A percentile compares a stretch with the other conserved stretches of the same genome.
phyloP scores from a whole-genome alignment of 2,888 invertebrate genomes.

The Trichopria drosophilae region DNA sequence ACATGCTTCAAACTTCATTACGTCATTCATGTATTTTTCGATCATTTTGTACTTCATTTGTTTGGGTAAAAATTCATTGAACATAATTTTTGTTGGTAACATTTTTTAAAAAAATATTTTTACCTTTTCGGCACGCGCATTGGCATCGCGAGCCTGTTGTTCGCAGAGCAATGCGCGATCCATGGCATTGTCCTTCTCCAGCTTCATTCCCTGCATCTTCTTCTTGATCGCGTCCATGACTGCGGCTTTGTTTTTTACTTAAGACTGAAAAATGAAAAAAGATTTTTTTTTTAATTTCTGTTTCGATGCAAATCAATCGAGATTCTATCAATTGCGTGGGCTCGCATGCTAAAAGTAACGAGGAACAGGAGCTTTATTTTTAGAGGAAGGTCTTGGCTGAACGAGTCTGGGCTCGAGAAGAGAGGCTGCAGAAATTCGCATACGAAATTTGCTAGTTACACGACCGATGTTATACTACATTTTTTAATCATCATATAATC shows the following conservation, averaged over 20 bases:
- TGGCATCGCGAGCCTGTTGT: constrained; percentile 91
- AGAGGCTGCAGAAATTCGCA: too few relatives aligned
- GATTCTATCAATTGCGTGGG: too few relatives aligned
- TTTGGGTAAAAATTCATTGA: too few relatives aligned
- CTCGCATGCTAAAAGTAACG: too few relatives aligned
- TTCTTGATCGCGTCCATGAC: constrained; percentile 99
- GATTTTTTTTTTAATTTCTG: constrained; percentile 4
- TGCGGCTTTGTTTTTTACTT: constrained; percentile 63
- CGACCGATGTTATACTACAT: too few relatives aligned
- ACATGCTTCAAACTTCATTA: too few relatives aligned
- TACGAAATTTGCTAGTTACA: too few relatives aligned
- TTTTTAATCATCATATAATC: too few relatives aligned
- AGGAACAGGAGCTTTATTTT: constrained; percentile 43
- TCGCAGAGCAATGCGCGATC: constrained; percentile 98
- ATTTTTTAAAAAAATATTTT: constrained; percentile 9
- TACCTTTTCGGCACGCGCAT: constrained; percentile 82
- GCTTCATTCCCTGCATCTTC: constrained; percentile 99
- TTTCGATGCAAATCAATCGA: constrained; percentile 14
- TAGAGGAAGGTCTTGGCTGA: constrained; percentile 53
- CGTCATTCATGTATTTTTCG: too few relatives aligned
- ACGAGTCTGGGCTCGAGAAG: too few relatives aligned
- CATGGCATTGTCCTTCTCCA: constrained; percentile 99
- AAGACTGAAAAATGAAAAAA: constrained; percentile 10
- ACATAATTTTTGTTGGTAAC: neutral
- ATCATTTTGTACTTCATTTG: too few relatives aligned